Conservation (phyloP, 2,113 vertebrate genomes). For the Gulo gulo region DNA sequence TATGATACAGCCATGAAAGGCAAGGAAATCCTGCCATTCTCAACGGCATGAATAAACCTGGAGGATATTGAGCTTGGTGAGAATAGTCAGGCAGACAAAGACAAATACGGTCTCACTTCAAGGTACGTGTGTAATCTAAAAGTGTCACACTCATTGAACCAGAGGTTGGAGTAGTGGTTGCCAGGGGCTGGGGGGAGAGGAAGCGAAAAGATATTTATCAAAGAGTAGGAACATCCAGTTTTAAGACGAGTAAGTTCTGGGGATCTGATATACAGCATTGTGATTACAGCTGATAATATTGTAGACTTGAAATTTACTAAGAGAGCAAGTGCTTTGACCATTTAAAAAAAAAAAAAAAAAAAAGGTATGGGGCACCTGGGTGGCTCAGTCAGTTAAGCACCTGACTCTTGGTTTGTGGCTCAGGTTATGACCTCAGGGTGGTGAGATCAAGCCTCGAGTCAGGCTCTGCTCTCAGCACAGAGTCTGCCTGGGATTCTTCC, state of each 20-base stretch:
- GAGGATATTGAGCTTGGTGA: background rate
- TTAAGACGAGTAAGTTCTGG: background rate
- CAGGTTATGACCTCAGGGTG: background rate
- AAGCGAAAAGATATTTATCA: background rate
- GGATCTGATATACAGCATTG: background rate
- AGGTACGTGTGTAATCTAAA: background rate
- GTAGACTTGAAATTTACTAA: background rate
- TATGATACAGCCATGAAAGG: background rate
- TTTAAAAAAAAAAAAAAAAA: background rate
- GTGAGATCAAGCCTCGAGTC: background rate
- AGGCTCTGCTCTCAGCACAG: background rate
- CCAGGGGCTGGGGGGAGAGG: background rate
- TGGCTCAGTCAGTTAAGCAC: background rate
- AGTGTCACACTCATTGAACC: background rate
- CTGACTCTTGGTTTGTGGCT: background rate
- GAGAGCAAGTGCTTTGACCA: background rate
- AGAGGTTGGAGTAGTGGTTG: background rate
- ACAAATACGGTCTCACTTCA: background rate
- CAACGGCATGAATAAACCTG: background rate
- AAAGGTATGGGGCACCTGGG: background rate
- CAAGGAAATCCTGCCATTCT: background rate
- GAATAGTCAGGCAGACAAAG: background rate
- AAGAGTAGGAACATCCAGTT: background rate
- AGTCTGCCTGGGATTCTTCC: background rate
- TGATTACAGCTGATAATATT: background rate